Evolutionary conservation across 1,140 invertebrate species (phyloP), one percentile per base, ranked within the genome.

Genomic region (Nymphalis io): DNA sequence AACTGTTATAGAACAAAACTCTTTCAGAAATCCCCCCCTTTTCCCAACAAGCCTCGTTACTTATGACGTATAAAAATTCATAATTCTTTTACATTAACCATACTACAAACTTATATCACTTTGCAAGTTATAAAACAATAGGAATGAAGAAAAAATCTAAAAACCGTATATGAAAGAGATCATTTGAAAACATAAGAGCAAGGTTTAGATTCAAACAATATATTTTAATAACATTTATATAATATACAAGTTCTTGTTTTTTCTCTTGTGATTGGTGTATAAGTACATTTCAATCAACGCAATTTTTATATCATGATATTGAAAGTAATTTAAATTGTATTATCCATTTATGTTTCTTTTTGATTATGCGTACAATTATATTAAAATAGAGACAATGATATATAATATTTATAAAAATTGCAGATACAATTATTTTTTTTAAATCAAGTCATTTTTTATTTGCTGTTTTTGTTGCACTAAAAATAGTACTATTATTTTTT

Each of bases 101-200:
- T 13, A 2, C 51, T 27, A 3, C 10, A 13, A 55, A 55, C 15
- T 55, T 55, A 23, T 27, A 53, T 53, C 20, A 6, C 8, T 20
- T 20, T 51, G 46, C 20, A 20, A 33, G 10, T 8, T 27, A 20
- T n/a, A 27, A 55, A 51, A 55, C 27, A 23, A 4, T 13, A 59
- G 38, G 57, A 59, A 62, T 51, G 33, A 38, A 38, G 38, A 62
- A 33, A 18, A 15, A 51, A 39, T 51, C 15, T 62, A 51, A 62
- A 61, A 33, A 11, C 20, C 1, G 60, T 48, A 62, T 38, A 51
- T 51, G 60, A 62, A 62, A 62, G 60, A 62, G 60, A 62, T 62
- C 60, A 62, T 39, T 62, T 62, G 33, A 39, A 51, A 39, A 62
- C 60, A 62, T 62, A 62, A 62, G 44, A 62, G 33, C 23, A 44